Evolutionary conservation across 2,113 vertebrate species (phyloP), one percentile per base, ranked within the genome.

Genomic region (Pyxicephalus adspersus): DNA sequence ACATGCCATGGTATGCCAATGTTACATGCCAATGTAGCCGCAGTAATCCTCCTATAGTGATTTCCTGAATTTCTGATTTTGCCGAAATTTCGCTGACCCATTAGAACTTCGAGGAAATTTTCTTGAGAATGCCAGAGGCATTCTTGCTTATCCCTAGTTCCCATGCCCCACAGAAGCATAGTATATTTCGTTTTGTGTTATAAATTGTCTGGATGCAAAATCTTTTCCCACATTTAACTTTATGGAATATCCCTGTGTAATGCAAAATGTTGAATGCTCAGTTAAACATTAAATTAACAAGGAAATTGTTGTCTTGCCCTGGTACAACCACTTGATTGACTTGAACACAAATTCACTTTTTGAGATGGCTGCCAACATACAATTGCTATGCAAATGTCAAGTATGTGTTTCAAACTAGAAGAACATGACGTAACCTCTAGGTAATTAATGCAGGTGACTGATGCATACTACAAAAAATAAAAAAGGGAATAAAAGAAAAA

Each of bases 201-300:
- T 58, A 58, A 58, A 19, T 34, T 34, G 31, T 34, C 3, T 38
- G 8, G 38, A 38, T 9, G 38, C 38, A 38, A 38, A 4, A 38
- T 38, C 22, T 11, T 61, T 61, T 61, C 22, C 58, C 58, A 23
- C 22, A 15, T 16, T 61, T 26, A 61, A 25, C 16, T 3, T 11
- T 15, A 23, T 61, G 22, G 22, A 61, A 61, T 25, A 11, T 61
- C 25, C 11, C 25, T 61, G 13, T 61, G 2, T 25, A 61, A 20
- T 61, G 9, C 15, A 16, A 8, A 9, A 25, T 61, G 58, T 61
- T 23, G 26, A 60, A 61, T 61, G n/a, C 7, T 23, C 23, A 25
- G 58, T 61, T 16, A 61, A 61, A 61, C 58, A 61, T 61, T 61
- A 16, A 23, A 61, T 61, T 61, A 61, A 25, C 23, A 61, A 61